These are phyloP conservation scores for Rhynchonycteris naso DNA, from an alignment of 2,797 vertebrate genomes.

Conservation along the genomic window DNA sequence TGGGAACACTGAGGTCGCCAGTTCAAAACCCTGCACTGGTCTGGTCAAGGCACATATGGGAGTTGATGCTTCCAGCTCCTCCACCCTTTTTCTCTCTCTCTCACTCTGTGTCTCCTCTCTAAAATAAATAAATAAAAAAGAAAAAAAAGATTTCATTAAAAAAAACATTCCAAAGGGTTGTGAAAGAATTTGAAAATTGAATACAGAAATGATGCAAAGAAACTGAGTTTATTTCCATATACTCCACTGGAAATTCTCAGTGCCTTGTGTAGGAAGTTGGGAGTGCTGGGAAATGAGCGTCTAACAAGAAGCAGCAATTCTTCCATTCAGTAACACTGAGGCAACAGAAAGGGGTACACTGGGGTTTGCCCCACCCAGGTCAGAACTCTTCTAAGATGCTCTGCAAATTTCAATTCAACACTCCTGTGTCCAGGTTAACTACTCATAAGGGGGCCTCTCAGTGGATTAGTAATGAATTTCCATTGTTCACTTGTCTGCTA, in stretches of 20 bases:
- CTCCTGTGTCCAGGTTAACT: constrained; percentile 86
- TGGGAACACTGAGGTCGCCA: no score
- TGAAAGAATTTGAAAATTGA: constrained; percentile 78
- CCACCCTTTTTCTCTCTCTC: no score
- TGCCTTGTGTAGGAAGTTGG: constrained; percentile 82
- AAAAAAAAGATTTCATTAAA: no score
- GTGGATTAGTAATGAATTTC: constrained; percentile 90
- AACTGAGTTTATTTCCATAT: no score
- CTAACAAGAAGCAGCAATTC: constrained; percentile 93
- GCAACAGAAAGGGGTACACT: no score
- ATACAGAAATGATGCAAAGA: constrained; percentile 11
- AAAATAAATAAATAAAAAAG: no score
- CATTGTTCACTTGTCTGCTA: constrained; percentile 99
- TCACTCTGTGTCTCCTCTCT: no score
- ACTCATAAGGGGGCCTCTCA: constrained; percentile 91
- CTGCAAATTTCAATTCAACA: constrained; percentile 91
- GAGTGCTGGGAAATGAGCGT: constrained; percentile 87
- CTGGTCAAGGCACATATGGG: no score
- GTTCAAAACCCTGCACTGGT: no score
- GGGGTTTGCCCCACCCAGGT: constrained; percentile 99
- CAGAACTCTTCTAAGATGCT: constrained; percentile 91
- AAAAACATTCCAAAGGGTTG: constrained; percentile 83
- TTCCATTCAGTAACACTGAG: constrained; percentile 94
- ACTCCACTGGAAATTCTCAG: no score
- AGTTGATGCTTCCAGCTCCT: no score